A percentile compares a stretch with the other conserved stretches of the same genome.
phyloP scores from a whole-genome alignment of 2,888 invertebrate species.

The Plebejus argus region DNA sequence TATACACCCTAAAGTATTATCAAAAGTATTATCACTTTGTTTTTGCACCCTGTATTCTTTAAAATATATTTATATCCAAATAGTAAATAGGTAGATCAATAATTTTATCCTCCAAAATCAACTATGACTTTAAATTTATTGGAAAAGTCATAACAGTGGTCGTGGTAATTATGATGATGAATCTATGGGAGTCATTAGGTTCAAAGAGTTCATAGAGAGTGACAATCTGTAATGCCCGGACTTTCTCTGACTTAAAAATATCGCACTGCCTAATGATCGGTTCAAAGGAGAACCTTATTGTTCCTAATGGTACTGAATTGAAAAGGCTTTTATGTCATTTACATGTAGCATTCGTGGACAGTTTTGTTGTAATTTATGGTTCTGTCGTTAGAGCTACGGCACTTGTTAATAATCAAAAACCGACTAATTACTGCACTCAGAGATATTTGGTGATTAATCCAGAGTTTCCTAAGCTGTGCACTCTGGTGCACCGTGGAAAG shows the following conservation, averaged over 20 bases:
- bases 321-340: conserved; percentile 1
- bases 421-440: too few relatives aligned
- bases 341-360: not conserved
- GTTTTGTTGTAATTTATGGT: not conserved
- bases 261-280: conserved; percentile 12
- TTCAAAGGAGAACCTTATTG: conserved; percentile 3
- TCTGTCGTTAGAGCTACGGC: not conserved
- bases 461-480: too few relatives aligned
- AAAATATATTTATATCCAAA: too few relatives aligned
- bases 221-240: conserved; percentile 2
- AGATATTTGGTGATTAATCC: not conserved
- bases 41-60: too few relatives aligned
- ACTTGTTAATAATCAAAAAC: not conserved
- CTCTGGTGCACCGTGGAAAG: too few relatives aligned
- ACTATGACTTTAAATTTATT: not conserved
- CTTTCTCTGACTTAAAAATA: conserved; percentile 23
- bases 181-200: conserved; percentile 13
- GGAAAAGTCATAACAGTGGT: not conserved
- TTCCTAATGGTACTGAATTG: conserved; percentile 18
- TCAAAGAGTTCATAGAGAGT: conserved; percentile 15
- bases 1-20: too few relatives aligned
- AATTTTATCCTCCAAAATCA: not conserved
- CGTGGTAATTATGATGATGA: conserved; percentile 6
- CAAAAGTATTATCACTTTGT: too few relatives aligned
- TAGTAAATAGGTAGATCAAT: too few relatives aligned